Percentiles rank a stretch among this genome's conserved stretches.
These are phyloP conservation scores for Hypocryptadius cinnamomeus DNA, from an alignment of 2,113 vertebrate species.

Conservation along the genomic window DNA sequence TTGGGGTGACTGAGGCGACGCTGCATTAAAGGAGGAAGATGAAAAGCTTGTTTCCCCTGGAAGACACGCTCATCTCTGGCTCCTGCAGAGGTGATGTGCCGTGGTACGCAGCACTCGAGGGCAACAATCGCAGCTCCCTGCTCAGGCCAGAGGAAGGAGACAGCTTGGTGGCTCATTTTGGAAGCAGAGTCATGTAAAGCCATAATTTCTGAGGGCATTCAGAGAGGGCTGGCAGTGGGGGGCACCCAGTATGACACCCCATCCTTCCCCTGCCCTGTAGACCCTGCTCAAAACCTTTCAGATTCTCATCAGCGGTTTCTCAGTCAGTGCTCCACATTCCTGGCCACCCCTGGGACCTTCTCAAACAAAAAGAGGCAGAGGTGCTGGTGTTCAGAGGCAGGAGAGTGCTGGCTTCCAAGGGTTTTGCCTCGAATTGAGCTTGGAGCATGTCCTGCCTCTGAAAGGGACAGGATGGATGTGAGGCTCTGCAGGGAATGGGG, in stretches of 20 bases:
- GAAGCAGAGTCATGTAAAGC: background rate
- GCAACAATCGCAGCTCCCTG: background rate
- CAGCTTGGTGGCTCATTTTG: background rate
- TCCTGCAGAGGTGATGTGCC: background rate
- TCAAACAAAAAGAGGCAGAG: too few relatives aligned
- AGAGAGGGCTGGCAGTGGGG: background rate
- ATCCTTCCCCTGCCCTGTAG: background rate
- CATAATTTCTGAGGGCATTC: background rate
- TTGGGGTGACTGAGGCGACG: background rate
- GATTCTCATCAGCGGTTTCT: background rate
- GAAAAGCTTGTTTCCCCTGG: background rate
- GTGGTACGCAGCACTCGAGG: accelerated
- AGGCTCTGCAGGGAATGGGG: background rate
- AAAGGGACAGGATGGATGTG: background rate
- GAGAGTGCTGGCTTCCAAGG: background rate
- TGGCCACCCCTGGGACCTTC: background rate
- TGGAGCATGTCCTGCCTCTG: accelerated
- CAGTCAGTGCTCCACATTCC: background rate
- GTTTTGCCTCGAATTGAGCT: background rate
- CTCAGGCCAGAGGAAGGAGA: background rate
- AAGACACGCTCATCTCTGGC: background rate
- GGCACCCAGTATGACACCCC: background rate
- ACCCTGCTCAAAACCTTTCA: background rate
- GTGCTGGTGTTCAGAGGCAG: background rate
- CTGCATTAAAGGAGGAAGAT: background rate